Base-by-base conservation (phyloP, 92 coral and sea anemone species). In the Galaxea fascicularis region DNA sequence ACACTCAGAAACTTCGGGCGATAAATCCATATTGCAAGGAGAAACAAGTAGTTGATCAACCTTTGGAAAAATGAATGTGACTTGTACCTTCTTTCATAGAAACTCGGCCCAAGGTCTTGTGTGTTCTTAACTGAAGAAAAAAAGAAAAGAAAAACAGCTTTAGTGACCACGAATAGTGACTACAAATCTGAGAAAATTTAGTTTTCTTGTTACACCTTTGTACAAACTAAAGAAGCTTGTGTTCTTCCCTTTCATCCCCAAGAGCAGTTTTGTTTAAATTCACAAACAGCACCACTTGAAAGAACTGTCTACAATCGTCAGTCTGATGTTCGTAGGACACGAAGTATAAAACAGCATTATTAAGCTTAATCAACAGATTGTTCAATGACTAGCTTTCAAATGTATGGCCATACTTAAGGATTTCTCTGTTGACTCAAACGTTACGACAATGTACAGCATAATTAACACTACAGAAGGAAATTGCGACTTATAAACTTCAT, bases 11-110 rank as follows among this genome's bases (percentile, higher is more conserved):
- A 57, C 8, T 17, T 18, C 41, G 41, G 41, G 6, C 41, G 41
- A 35, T 35, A 6, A 57, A 57, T 57, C 20, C 25, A n/a, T 17
- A 57, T 57, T n/a, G 25, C 20, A 17, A 2, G 26, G 63, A 25
- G 30, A 60, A 60, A 60, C 11, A 20, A 4, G 30, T 1, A 3
- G 22, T 22, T 24, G 30, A 60, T 62, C 30, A 62, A 8, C 16
- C n/a, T 16, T 71, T 1, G 25, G 58, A 15, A 17, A 51, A 30
- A 35, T 8, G 26, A 24, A 20, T 22, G 10, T 49, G n/a, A 0
- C 51, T 17, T 66, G 49, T 85, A 96, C 99, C 99, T 86, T 94
- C 97, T 80, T 90, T 95, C 73, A 96, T 87, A 14, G 95, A 79
- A 5, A 92, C 98, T 74, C 93, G 90, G 0, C 99, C 99, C 10